Evolutionary conservation across 2,888 invertebrate genomes (phyloP).

Genomic region (Torymus auratus): DNA sequence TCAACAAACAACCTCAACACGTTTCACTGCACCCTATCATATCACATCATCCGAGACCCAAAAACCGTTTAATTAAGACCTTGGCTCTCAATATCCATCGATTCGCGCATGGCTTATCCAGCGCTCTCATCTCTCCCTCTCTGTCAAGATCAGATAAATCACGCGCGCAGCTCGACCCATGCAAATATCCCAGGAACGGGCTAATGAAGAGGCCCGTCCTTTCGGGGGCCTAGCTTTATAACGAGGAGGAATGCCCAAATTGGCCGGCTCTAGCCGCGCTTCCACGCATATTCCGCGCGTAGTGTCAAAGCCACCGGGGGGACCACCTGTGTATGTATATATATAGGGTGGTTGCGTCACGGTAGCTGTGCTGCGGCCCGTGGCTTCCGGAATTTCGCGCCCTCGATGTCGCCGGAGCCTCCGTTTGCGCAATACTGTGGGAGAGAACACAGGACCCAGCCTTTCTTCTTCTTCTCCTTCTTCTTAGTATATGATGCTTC

Average conservation of each 20-base stretch:
- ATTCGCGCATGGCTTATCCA: too few species aligned
- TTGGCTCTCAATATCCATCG: slow-evolving; percentile 17
- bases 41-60: not conserved
- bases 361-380: slow-evolving; percentile 14
- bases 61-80: slow-evolving; percentile 54
- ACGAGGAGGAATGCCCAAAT: slow-evolving; percentile 54
- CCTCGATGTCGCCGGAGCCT: slow-evolving; percentile 49
- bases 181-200: too few species aligned
- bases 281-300: slow-evolving; percentile 54
- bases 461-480: not conserved
- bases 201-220: too few species aligned
- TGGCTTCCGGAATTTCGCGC: slow-evolving; percentile 66
- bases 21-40: too few species aligned
- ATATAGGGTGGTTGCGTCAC: slow-evolving; percentile 34
- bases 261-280: slow-evolving; percentile 44
- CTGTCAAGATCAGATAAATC: too few species aligned
- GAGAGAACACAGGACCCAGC: not conserved
- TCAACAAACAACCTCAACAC: too few species aligned
- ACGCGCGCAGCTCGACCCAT: too few species aligned
- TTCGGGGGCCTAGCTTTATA: not conserved
- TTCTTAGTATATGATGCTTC: not conserved
- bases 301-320: slow-evolving; percentile 34
- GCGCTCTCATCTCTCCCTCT: too few species aligned
- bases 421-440: slow-evolving; percentile 1
- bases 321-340: not conserved